These are phyloP conservation scores for Amblyornis subalaris DNA, from an alignment of 2,113 vertebrate species.

Conservation along the genomic window DNA sequence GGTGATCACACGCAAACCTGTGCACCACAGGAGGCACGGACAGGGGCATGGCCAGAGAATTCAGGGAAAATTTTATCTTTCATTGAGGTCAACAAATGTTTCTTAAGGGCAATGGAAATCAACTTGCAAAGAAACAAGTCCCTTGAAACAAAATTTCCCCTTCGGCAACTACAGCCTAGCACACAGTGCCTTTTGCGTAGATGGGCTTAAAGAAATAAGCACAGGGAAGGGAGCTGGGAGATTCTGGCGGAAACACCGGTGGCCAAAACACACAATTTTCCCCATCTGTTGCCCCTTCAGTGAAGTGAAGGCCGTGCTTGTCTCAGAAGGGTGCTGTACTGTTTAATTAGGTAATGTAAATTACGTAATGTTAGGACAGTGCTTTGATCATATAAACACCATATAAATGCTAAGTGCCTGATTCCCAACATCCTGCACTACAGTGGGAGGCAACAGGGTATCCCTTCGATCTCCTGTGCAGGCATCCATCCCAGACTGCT, in stretches of 20 bases:
- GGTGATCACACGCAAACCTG: not conserved
- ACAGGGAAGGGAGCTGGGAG: not conserved
- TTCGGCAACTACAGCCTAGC: not conserved
- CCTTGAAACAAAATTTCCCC: conserved; percentile 14
- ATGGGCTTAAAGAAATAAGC: not conserved
- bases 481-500: not conserved
- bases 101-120: not conserved
- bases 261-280: not conserved
- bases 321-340: not conserved
- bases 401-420: not conserved
- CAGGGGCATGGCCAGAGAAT: not conserved
- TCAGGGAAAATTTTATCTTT: not conserved
- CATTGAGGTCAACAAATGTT: not conserved
- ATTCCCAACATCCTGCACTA: not conserved
- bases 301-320: not conserved
- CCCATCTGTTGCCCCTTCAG: not conserved
- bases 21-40: not conserved
- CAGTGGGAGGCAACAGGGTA: not conserved
- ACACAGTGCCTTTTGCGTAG: not conserved
- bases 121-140: not conserved
- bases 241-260: not conserved
- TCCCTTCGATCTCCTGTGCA: not conserved
- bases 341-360: not conserved
- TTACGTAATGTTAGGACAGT: not conserved
- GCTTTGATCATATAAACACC: not conserved